Base-by-base conservation (phyloP, 2,113 vertebrate genomes). In the Crotalus helleri region DNA sequence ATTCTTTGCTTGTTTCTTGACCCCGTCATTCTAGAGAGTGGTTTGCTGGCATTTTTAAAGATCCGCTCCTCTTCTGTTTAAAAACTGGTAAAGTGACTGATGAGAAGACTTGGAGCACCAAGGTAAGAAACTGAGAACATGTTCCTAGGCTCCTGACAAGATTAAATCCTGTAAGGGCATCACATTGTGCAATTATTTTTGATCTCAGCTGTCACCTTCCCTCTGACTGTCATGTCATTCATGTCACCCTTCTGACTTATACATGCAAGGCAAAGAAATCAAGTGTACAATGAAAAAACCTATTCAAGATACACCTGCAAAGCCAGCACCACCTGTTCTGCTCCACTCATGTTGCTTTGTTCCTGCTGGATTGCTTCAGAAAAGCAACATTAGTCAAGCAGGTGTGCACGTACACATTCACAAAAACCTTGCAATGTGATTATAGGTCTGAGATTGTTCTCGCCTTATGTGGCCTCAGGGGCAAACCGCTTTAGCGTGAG, bases 211-310 rank as follows among this genome's bases (percentile, higher is more conserved):
- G 85, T 57, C 85, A 55, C 19, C n/a, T 12, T 55, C 33, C 59
- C 89, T 87, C 92, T 59, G 29, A 91, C 89, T 74, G n/a, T 12
- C 26, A 7, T 61, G 85, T 88, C 89, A 93, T 33, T 93, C 89
- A 29, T 87, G 89, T 29, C 89, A 44, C n/a, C 33, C 3, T 64
- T 51, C 39, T 26, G 46, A 85, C 58, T 87, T 49, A 3, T 4
- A 54, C 54, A n/a, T 21, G 46, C 49, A 15, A 39, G 64, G 88
- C 29, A 29, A 86, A 85, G 13, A 15, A 85, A 29, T 21, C 57
- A 19, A 26, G 33, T 12, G 29, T n/a, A 69, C 26, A n/a, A 29
- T 11, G 21, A 87, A 24, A 85, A 54, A 23, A 9, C 1, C 55
- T 74, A 44, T n/a, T 46, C 11, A 29, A 17, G 88, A 21, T 46